Evolutionary conservation across 1,140 invertebrate genomes (phyloP), one percentile per base, ranked within the genome.

Genomic region (Drosophila kurseongensis): DNA sequence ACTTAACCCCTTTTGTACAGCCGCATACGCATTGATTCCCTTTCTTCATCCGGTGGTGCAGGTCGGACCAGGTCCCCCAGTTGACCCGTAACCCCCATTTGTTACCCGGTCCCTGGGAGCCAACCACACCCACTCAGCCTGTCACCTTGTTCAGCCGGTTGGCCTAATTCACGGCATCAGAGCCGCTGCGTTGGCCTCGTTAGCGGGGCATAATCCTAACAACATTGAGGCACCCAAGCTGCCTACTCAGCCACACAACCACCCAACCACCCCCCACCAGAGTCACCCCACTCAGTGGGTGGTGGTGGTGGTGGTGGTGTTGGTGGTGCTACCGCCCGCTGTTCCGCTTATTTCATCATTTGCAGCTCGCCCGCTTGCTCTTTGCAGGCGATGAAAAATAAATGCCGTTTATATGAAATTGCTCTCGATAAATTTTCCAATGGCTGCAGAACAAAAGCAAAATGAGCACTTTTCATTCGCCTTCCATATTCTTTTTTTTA

Each of bases 361-460:
- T 50, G 35, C 44, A 60, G 56, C 59, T 63, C 42, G 14, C 59
- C 16, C 29, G n/a, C 45, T 59, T 13, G 16, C 67, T 45, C 47
- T 29, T 65, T 65, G 35, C 36, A 42, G 67, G 63, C 67, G 50
- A 35, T 77, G 73, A 63, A 50, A 55, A 75, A 68, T 68, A 80
- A 55, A 60, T 63, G 80, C 73, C 73, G 83, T 83, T 83, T 78
- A 68, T 83, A 83, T 75, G 69, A 83, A 82, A 83, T 78, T 61
- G 80, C 58, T 72, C 59, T 83, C 80, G 63, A 83, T 83, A 69
- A 83, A 83, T 83, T 83, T 69, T 51, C 55, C 62, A 73, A 65
- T 80, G 78, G 47, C 56, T 48, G 44, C 35, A n/a, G 12, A 65
- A 80, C 56, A 62, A 78, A 47, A 58, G 59, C 23, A n/a, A 55